Evolutionary conservation across 1,140 invertebrate genomes (phyloP).

Genomic region (Procambarus clarkii): DNA sequence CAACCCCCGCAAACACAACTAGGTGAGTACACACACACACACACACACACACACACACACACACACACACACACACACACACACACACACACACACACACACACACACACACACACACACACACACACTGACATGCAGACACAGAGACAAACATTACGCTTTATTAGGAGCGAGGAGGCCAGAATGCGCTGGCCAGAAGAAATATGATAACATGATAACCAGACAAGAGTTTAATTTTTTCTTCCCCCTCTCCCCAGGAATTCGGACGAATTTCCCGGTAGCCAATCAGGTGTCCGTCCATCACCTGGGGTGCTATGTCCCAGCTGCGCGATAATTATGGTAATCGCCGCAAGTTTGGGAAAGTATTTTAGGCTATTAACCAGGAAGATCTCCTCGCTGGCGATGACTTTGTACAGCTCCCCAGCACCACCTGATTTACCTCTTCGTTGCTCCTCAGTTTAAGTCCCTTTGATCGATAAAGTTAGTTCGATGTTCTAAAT

Average conservation of each 20-base stretch:
- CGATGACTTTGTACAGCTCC: neutral
- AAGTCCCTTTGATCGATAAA: neutral
- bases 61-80: conserved; percentile 28
- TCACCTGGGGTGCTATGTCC: conserved; percentile 20
- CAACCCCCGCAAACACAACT: too few relatives aligned
- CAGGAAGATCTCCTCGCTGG: neutral
- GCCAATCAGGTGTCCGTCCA: conserved; percentile 42
- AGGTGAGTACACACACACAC: too few relatives aligned
- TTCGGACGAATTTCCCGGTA: conserved; percentile 2
- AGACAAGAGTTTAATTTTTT: neutral
- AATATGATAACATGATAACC: neutral
- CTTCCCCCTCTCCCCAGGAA: conserved; percentile 1
- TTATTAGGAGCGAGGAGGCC: neutral
- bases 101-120: neutral
- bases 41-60: conserved; percentile 22
- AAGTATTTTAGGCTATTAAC: conserved; percentile 61
- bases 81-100: conserved; percentile 6
- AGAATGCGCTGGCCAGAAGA: neutral
- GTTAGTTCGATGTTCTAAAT: neutral
- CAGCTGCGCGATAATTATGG: conserved; percentile 58
- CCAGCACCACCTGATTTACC: neutral
- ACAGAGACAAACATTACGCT: neutral
- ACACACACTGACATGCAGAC: neutral
- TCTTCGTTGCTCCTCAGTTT: neutral
- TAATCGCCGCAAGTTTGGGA: conserved; percentile 56